phyloP scores from a whole-genome alignment of 1,140 invertebrate genomes.

The Metaphire vulgaris region DNA sequence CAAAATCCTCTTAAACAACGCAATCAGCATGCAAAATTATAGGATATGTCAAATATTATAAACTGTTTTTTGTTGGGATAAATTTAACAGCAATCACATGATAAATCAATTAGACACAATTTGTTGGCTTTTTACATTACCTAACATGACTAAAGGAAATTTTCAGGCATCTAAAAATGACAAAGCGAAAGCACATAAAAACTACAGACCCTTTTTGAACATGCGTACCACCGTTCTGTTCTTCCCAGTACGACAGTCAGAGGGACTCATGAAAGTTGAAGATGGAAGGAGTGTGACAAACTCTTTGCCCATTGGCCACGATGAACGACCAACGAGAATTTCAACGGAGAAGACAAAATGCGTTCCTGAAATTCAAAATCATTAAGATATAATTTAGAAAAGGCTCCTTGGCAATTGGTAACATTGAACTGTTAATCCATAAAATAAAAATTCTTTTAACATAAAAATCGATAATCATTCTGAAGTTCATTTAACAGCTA shows the following conservation, averaged over 20 bases:
- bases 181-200: no score
- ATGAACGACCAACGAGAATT: slow-evolving; percentile 9
- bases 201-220: slow-evolving; percentile 40
- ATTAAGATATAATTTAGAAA: neutral
- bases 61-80: no score
- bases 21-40: no score
- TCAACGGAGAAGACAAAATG: slow-evolving; percentile 10
- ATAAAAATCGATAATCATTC: neutral
- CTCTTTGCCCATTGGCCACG: slow-evolving; percentile 10
- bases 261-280: slow-evolving; percentile 5
- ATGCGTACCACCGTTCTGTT: neutral
- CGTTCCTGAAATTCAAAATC: neutral
- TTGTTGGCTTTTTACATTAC: no score
- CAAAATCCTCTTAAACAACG: no score
- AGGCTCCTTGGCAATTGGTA: no score
- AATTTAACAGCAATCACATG: no score
- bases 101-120: no score
- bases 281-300: slow-evolving; percentile 16
- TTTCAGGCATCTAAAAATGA: no score
- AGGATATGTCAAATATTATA: no score
- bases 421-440: neutral
- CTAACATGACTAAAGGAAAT: no score
- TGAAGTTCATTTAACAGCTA: neutral
- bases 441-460: neutral
- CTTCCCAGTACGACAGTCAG: slow-evolving; percentile 1